Conservation (phyloP, 2,797 vertebrate genomes). For the Perodicticus potto region DNA sequence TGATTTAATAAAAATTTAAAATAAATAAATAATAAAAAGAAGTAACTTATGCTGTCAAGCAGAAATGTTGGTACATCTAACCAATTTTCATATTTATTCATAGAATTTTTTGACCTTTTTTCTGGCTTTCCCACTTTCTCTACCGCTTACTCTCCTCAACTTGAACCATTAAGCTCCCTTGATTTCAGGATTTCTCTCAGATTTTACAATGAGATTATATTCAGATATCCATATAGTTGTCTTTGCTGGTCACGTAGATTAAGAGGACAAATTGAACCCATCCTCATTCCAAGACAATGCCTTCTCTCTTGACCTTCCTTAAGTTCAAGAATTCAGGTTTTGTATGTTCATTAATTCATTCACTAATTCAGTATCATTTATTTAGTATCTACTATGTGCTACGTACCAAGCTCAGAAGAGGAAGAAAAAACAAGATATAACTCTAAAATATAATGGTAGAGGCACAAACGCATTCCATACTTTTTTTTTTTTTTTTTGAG, state of each 20-base stretch:
- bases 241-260: background rate
- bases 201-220: slow-evolving; percentile 18
- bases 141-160: background rate
- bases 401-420: background rate
- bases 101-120: background rate
- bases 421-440: background rate
- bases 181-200: background rate
- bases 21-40: too few relatives aligned
- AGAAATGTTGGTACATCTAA: background rate
- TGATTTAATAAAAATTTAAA: too few relatives aligned
- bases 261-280: background rate
- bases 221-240: background rate
- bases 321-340: background rate
- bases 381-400: background rate
- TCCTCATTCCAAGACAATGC: background rate
- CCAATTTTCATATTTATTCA: background rate
- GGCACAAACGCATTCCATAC: background rate
- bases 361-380: background rate
- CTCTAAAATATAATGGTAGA: background rate
- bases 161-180: background rate
- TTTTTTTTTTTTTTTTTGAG: background rate
- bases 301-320: background rate
- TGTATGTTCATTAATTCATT: background rate
- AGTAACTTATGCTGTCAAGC: background rate
- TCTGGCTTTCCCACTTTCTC: background rate